Conservation (phyloP, 2,888 invertebrate species). For the Coenonympha glycerion region DNA sequence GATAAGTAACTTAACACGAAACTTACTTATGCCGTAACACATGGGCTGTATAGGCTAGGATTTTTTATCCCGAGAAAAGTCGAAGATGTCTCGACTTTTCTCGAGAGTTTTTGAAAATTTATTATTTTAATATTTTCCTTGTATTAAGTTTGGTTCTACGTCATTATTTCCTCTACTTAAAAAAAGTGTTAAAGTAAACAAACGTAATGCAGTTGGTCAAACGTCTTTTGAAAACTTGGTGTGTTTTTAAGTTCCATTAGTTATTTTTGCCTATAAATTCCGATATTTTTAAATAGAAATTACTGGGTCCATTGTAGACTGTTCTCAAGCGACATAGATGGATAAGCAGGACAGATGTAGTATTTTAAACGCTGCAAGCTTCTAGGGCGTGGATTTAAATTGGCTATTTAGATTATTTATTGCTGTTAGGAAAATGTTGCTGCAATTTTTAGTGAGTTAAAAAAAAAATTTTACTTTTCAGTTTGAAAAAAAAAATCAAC, state of each 20-base stretch:
- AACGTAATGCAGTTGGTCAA: constrained; percentile 14
- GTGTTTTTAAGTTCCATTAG: constrained; percentile 14
- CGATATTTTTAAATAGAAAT: constrained; percentile 23
- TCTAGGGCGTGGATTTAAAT: constrained; percentile 21
- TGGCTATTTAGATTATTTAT: constrained; percentile 27
- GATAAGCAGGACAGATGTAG: constrained; percentile 24
- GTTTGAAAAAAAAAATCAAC: too few species aligned
- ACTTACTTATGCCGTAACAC: too few species aligned
- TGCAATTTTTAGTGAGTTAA: constrained; percentile 9
- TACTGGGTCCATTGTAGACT: constrained; percentile 19
- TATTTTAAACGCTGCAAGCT: constrained; percentile 19
- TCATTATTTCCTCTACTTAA: too few species aligned
- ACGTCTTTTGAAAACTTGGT: constrained; percentile 4
- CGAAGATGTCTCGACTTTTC: too few species aligned
- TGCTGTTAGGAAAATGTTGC: constrained; percentile 11
- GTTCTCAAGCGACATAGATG: constrained; percentile 22
- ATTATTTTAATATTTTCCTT: too few species aligned
- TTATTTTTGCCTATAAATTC: constrained; percentile 17
- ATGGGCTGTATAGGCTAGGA: too few species aligned
- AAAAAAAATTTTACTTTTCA: too few species aligned
- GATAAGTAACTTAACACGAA: too few species aligned
- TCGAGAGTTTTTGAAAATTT: too few species aligned
- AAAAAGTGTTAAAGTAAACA: constrained; percentile 10
- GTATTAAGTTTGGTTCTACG: too few species aligned
- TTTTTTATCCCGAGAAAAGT: too few species aligned